phyloP scores from a whole-genome alignment of 2,797 vertebrate genomes.

The Dermochelys coriacea region DNA sequence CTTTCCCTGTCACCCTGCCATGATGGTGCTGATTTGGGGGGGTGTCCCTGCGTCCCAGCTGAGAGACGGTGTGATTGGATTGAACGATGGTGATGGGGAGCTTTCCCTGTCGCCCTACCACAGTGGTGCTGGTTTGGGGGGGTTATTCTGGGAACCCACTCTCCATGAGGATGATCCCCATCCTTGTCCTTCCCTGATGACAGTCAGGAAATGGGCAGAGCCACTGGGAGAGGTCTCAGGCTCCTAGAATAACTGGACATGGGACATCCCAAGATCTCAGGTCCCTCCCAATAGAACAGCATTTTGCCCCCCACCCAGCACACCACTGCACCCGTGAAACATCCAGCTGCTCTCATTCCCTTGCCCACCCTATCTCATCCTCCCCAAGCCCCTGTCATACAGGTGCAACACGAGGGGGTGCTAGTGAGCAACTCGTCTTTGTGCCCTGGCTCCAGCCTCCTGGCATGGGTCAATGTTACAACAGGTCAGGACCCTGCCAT shows the following conservation, averaged over 20 bases:
- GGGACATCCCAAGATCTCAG: background rate
- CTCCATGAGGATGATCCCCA: background rate
- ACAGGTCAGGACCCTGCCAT: background rate
- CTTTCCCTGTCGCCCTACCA: no score
- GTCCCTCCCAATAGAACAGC: background rate
- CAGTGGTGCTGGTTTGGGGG: background rate
- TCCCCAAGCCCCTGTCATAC: background rate
- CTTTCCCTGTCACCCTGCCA: no score
- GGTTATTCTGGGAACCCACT: background rate
- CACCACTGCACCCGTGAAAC: background rate
- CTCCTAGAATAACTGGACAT: accelerated
- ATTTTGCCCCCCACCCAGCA: background rate
- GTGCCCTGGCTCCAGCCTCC: background rate
- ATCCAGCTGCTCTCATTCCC: background rate
- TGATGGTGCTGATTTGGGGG: no score
- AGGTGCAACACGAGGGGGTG: background rate
- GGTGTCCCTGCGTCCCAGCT: no score
- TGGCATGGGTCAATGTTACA: background rate
- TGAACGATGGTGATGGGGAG: no score
- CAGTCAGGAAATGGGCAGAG: background rate
- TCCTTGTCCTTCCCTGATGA: background rate
- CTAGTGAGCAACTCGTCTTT: background rate
- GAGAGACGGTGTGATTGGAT: no score
- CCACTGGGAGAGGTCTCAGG: background rate
- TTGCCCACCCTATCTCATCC: background rate